Conservation (phyloP, 1,140 invertebrate species). For the Drosophila biarmipes region DNA sequence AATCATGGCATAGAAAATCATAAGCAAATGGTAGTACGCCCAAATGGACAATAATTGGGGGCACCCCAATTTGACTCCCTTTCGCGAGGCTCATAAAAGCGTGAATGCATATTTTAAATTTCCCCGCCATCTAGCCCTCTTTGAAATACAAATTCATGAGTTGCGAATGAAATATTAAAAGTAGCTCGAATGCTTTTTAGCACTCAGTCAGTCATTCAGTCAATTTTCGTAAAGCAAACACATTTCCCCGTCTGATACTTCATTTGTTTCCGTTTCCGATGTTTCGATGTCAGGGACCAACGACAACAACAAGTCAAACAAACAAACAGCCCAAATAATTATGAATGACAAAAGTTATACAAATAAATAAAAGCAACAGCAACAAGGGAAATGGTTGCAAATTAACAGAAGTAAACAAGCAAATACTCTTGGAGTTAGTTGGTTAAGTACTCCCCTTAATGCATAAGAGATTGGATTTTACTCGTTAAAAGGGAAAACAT, state of each 20-base stretch:
- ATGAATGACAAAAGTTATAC: conserved; percentile 81
- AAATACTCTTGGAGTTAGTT: conserved; percentile 38
- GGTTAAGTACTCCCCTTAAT: neutral
- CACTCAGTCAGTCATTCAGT: conserved; percentile 52
- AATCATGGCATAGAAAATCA: conserved; percentile 63
- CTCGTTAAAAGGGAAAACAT: neutral
- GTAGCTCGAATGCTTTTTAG: conserved; percentile 49
- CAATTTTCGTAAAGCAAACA: conserved; percentile 52
- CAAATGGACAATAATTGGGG: conserved; percentile 58
- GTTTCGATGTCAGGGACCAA: conserved; percentile 54
- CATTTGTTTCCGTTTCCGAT: conserved; percentile 78
- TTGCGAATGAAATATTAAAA: conserved; percentile 76
- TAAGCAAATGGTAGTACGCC: conserved; percentile 51
- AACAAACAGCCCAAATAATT: conserved; percentile 77
- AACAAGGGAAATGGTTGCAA: conserved; percentile 20
- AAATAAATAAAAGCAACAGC: conserved; percentile 61
- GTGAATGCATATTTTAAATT: conserved; percentile 70
- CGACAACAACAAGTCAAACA: conserved; percentile 26
- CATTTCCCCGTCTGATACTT: conserved; percentile 71
- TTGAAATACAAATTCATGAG: conserved; percentile 78
- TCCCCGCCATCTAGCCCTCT: conserved; percentile 23
- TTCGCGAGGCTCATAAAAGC: conserved; percentile 42
- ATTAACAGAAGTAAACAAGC: conserved; percentile 4
- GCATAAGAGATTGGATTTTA: neutral
- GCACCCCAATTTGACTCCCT: neutral